Evolutionary conservation across 2,888 invertebrate species (phyloP).

Genomic region (Cactoblastis cactorum): DNA sequence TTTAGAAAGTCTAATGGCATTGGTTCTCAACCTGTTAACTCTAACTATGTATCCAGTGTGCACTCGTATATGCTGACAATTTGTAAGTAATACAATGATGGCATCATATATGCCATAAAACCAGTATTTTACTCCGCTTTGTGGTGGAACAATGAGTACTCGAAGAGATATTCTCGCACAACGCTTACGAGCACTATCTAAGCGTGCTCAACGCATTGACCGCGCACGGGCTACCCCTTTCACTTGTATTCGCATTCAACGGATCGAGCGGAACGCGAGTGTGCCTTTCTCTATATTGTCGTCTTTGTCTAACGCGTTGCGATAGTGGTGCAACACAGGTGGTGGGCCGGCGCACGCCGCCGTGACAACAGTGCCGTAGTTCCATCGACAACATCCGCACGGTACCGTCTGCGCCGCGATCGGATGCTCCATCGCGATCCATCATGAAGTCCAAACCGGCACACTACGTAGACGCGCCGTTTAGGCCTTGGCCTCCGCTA

Average conservation of each 20-base stretch:
- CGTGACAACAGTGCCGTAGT: constrained; percentile 68
- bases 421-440: constrained; percentile 75
- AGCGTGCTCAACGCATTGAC: constrained; percentile 55
- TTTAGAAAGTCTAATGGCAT: not conserved
- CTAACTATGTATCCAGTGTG: not conserved
- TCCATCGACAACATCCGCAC: constrained; percentile 71
- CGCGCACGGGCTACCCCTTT: constrained; percentile 73
- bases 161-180: constrained; percentile 45
- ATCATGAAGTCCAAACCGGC: constrained; percentile 82
- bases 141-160: constrained; percentile 18
- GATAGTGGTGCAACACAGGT: constrained; percentile 50
- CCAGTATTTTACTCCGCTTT: constrained; percentile 28
- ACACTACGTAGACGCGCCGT: constrained; percentile 72
- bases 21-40: not conserved
- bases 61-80: not conserved
- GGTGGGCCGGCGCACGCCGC: constrained; percentile 58
- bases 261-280: constrained; percentile 66
- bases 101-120: constrained; percentile 27
- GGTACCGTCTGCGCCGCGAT: constrained; percentile 61
- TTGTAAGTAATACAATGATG: constrained; percentile 23
- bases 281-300: constrained; percentile 74
- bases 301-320: constrained; percentile 68
- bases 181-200: constrained; percentile 42
- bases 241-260: constrained; percentile 70
- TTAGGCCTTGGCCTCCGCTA: constrained; percentile 84